Evolutionary conservation across 2,888 invertebrate species (phyloP).

Genomic region (Brachyptera putata): DNA sequence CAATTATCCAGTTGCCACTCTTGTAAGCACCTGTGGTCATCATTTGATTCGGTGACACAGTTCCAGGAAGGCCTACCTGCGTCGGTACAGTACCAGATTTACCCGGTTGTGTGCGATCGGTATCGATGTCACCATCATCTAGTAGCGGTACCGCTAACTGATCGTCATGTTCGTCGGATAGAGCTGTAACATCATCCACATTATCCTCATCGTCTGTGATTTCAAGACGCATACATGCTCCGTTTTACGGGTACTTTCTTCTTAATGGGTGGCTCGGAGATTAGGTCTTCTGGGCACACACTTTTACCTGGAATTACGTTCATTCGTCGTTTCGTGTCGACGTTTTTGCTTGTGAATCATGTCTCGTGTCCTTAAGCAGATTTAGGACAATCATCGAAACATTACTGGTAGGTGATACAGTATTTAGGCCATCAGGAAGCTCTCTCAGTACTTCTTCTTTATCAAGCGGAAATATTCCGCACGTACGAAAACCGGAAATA

Average conservation of each 20-base stretch:
- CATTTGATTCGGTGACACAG: too few relatives aligned
- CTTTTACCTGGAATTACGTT: conserved; percentile 16
- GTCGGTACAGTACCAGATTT: neutral
- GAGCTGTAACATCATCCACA: neutral
- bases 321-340: conserved; percentile 4
- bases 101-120: neutral
- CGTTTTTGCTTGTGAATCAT: neutral
- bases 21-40: neutral
- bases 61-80: too few relatives aligned
- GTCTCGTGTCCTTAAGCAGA: neutral
- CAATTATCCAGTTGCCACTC: neutral
- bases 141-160: neutral
- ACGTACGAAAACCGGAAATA: conserved; percentile 33
- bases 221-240: neutral
- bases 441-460: conserved; percentile 1
- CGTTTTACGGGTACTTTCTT: neutral
- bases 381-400: neutral
- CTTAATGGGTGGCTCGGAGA: too few relatives aligned
- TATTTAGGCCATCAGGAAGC: conserved; percentile 3
- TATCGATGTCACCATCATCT: neutral
- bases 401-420: neutral
- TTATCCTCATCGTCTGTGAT: neutral
- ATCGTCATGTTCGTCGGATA: too few relatives aligned
- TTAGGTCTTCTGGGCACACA: neutral
- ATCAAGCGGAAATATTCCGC: conserved; percentile 31